Evolutionary conservation across 2,113 vertebrate species (phyloP).

Genomic region (Paralichthys olivaceus): DNA sequence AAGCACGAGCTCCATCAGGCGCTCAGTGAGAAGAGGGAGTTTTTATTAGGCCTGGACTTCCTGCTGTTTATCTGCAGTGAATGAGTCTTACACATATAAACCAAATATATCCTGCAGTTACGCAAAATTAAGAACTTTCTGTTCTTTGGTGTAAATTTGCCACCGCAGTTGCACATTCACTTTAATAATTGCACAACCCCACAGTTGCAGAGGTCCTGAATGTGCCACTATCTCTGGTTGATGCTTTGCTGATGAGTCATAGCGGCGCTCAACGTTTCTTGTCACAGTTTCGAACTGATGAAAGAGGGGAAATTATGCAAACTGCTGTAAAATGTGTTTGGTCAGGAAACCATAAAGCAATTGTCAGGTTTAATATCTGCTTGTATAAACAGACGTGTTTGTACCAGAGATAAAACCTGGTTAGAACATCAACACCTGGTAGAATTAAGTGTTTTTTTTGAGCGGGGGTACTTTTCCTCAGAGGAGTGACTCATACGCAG

Average conservation of each 20-base stretch:
- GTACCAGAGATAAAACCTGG: slow-evolving; percentile 45
- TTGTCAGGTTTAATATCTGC: slow-evolving; percentile 67
- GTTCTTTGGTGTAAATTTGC: slow-evolving; percentile 16
- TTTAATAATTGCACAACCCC: slow-evolving; percentile 20
- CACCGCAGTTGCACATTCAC: background rate
- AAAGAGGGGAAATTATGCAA: slow-evolving; percentile 56
- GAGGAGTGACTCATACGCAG: slow-evolving; percentile 46
- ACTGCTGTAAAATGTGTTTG: slow-evolving; percentile 64
- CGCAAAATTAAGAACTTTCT: slow-evolving; percentile 7
- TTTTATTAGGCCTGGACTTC: slow-evolving; percentile 38
- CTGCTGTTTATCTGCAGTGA: slow-evolving; percentile 37
- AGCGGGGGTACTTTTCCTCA: slow-evolving; percentile 51
- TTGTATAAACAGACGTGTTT: slow-evolving; percentile 60
- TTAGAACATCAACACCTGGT: slow-evolving; percentile 34
- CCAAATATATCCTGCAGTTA: background rate
- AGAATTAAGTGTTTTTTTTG: slow-evolving; percentile 21
- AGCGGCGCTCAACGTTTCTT: background rate
- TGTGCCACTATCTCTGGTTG: background rate
- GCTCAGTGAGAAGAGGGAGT: slow-evolving; percentile 22
- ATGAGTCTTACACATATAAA: background rate
- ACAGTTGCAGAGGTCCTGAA: slow-evolving; percentile 6
- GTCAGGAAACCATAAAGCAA: slow-evolving; percentile 63
- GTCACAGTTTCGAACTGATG: slow-evolving; percentile 15
- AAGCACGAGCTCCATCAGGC: slow-evolving; percentile 34
- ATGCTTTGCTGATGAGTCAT: slow-evolving; percentile 38